These are phyloP conservation scores for Tiphia femorata DNA, from an alignment of 2,888 invertebrate genomes.

Conservation along the genomic window DNA sequence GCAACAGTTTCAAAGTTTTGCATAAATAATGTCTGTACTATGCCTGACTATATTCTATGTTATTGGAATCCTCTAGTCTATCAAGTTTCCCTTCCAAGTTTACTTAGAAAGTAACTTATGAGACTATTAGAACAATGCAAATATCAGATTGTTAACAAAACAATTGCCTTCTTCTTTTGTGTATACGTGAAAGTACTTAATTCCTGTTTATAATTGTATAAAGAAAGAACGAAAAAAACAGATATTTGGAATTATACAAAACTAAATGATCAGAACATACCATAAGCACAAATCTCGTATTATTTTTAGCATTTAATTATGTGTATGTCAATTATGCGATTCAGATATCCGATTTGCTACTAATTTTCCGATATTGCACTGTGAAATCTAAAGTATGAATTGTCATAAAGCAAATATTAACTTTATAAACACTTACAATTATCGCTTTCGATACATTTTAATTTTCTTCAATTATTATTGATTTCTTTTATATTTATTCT, in stretches of 20 bases:
- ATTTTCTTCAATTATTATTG: too few species aligned
- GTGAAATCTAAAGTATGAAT: too few species aligned
- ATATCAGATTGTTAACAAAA: neutral
- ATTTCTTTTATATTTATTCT: too few species aligned
- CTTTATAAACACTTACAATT: too few species aligned
- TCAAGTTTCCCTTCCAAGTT: slow-evolving; percentile 31
- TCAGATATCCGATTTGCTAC: neutral
- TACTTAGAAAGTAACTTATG: too few species aligned
- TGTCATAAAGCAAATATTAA: too few species aligned
- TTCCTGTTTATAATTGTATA: neutral
- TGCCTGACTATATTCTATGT: slow-evolving; percentile 20
- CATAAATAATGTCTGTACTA: slow-evolving; percentile 21
- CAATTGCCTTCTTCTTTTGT: neutral
- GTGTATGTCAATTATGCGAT: neutral
- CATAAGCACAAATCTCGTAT: neutral
- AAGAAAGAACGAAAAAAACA: neutral
- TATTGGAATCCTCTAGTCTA: slow-evolving; percentile 31
- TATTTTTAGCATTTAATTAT: neutral
- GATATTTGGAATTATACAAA: too few species aligned
- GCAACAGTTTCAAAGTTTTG: slow-evolving; percentile 14
- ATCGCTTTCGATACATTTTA: too few species aligned
- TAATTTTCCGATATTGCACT: too few species aligned
- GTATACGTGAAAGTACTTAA: neutral
- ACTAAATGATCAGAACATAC: neutral
- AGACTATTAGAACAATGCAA: neutral